Conservation (phyloP, 2,113 vertebrate species). For the Austrofundulus limnaeus region DNA sequence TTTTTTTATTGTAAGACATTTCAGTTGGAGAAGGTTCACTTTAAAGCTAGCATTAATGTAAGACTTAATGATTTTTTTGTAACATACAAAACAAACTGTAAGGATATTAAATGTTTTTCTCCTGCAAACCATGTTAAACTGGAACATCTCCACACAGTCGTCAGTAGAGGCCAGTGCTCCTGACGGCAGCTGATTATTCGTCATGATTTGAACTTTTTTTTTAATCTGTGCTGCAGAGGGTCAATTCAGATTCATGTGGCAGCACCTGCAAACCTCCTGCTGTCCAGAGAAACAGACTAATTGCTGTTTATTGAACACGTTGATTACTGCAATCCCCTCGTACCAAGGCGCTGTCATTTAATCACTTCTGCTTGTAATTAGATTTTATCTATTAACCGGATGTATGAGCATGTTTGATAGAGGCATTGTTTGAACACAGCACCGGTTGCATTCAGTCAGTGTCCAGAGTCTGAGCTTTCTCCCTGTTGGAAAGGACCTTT, state of each 20-base stretch:
- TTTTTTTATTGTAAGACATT: too few species aligned
- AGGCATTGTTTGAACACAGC: conserved; percentile 19
- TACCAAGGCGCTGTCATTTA: conserved; percentile 41
- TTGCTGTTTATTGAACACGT: conserved; percentile 50
- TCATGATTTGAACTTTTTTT: conserved; percentile 23
- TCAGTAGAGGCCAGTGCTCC: background rate
- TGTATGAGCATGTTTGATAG: conserved; percentile 34
- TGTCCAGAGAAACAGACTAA: conserved; percentile 57
- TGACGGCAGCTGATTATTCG: conserved; percentile 28
- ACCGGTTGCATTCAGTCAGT: conserved; percentile 4
- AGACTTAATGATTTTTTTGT: too few species aligned
- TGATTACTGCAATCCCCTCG: conserved; percentile 53
- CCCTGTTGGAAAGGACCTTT: background rate
- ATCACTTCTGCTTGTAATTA: conserved; percentile 52
- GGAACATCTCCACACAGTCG: background rate
- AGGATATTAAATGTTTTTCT: too few species aligned
- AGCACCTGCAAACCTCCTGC: conserved; percentile 41
- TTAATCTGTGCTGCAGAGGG: conserved; percentile 14
- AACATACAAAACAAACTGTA: too few species aligned
- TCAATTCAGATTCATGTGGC: conserved; percentile 45
- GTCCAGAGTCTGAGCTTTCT: background rate
- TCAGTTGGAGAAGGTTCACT: too few species aligned
- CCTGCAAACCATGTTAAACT: too few species aligned
- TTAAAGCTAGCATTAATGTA: too few species aligned
- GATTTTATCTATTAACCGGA: conserved; percentile 38